These are phyloP conservation scores for Eutolmus rufibarbis DNA, from an alignment of 2,888 invertebrate genomes.

Conservation along the genomic window DNA sequence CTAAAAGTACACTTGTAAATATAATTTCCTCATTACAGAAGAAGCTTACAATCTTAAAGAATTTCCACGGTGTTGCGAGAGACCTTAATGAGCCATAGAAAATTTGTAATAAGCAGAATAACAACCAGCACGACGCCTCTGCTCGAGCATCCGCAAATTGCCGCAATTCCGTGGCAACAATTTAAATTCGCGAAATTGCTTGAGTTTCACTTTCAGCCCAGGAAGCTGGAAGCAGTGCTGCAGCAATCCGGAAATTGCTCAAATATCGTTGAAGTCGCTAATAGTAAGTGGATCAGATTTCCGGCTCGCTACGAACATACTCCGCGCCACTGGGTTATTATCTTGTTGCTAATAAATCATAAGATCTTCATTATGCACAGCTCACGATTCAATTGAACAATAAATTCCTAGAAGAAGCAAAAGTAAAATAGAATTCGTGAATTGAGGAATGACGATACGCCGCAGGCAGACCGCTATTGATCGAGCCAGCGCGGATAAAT, in stretches of 20 bases:
- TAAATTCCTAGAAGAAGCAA: slow-evolving; percentile 29
- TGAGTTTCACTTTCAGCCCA: background rate
- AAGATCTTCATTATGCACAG: slow-evolving; percentile 20
- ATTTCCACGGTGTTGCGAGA: background rate
- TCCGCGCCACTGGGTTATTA: background rate
- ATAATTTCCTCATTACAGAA: background rate
- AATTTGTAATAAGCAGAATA: background rate
- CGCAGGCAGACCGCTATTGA: background rate
- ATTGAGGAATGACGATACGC: slow-evolving; percentile 13
- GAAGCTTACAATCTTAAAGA: background rate
- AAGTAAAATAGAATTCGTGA: slow-evolving; percentile 36
- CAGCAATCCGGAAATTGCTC: slow-evolving; percentile 6
- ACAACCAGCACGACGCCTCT: background rate
- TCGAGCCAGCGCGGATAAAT: background rate
- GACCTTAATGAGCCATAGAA: background rate
- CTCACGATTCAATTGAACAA: slow-evolving; percentile 29
- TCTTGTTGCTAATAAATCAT: slow-evolving; percentile 27
- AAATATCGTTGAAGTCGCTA: background rate
- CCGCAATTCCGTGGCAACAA: background rate
- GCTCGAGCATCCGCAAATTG: background rate
- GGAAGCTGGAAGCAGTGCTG: background rate
- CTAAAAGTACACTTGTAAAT: background rate
- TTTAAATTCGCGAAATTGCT: background rate
- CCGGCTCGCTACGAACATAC: background rate
- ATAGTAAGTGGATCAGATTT: background rate